A percentile compares a stretch with the other conserved stretches of the same genome.
Conservation (phyloP, 2,113 vertebrate genomes). For the Mobula birostris region DNA sequence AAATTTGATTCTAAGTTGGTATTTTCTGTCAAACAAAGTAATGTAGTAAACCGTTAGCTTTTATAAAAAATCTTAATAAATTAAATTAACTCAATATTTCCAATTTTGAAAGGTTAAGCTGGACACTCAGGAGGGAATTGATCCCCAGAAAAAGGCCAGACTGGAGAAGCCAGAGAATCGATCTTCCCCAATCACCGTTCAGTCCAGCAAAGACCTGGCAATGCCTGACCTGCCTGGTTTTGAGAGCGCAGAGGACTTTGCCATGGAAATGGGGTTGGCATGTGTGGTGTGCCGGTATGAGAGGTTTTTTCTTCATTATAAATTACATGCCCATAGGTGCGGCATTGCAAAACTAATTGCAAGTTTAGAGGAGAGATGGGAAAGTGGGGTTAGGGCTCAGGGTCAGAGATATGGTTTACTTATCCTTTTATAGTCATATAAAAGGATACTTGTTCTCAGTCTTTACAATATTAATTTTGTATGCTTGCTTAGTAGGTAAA, state of each 20-base stretch:
- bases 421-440: neutral
- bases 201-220: constrained; percentile 77
- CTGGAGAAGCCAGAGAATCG: constrained; percentile 80
- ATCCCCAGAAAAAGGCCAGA: constrained; percentile 80
- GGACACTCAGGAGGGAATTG: constrained; percentile 66
- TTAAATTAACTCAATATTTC: neutral
- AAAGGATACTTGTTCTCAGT: neutral
- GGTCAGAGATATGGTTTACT: neutral
- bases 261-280: constrained; percentile 97
- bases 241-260: constrained; percentile 92
- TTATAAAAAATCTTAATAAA: neutral
- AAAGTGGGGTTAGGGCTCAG: neutral
- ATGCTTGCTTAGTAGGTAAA: neutral
- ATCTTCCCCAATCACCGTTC: constrained; percentile 79
- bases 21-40: neutral
- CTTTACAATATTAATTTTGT: neutral
- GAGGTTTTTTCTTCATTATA: neutral
- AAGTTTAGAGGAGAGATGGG: neutral
- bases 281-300: constrained; percentile 90
- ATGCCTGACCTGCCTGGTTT: constrained; percentile 80
- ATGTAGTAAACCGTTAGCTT: neutral
- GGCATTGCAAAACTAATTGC: neutral
- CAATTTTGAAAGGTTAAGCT: constrained; percentile 61
- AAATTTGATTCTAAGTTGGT: neutral
- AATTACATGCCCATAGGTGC: neutral